Evolutionary conservation across 2,888 invertebrate genomes (phyloP).

Genomic region (Andrena praecox): DNA sequence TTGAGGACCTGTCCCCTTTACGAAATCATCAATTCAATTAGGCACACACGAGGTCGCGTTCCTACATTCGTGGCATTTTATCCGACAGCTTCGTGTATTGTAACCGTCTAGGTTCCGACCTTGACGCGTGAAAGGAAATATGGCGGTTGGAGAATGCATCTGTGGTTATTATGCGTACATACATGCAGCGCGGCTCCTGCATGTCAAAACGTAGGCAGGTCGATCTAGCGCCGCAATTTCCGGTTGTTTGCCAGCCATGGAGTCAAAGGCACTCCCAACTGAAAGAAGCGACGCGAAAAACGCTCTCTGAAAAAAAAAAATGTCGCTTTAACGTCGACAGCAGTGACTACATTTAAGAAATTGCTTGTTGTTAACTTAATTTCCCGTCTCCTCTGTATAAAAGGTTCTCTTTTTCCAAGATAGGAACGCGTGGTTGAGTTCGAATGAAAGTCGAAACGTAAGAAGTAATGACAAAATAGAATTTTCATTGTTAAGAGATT

Average conservation of each 20-base stretch:
- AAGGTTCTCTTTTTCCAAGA: background rate
- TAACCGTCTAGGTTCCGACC: constrained; percentile 54
- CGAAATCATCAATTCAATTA: constrained; percentile 2
- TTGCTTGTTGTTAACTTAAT: background rate
- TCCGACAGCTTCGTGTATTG: constrained; percentile 27
- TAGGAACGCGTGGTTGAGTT: too few species aligned
- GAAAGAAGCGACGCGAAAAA: constrained; percentile 26
- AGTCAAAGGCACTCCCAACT: constrained; percentile 28
- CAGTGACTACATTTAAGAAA: background rate
- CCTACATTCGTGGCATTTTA: constrained; percentile 38
- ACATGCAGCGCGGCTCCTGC: constrained; percentile 38
- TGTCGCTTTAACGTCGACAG: background rate
- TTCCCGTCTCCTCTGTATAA: background rate
- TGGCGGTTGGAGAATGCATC: constrained; percentile 64
- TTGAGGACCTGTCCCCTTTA: background rate
- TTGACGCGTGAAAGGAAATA: constrained; percentile 72
- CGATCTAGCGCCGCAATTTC: constrained; percentile 56
- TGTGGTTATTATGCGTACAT: constrained; percentile 43
- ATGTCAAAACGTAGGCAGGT: constrained; percentile 52
- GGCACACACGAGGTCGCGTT: background rate
- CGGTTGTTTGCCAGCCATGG: constrained; percentile 28
- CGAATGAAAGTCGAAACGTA: too few species aligned
- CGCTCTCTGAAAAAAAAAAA: background rate
- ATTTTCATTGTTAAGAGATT: too few species aligned
- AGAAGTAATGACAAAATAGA: too few species aligned